phyloP scores from a whole-genome alignment of 2,888 invertebrate genomes.

The Acrobasis suavella region DNA sequence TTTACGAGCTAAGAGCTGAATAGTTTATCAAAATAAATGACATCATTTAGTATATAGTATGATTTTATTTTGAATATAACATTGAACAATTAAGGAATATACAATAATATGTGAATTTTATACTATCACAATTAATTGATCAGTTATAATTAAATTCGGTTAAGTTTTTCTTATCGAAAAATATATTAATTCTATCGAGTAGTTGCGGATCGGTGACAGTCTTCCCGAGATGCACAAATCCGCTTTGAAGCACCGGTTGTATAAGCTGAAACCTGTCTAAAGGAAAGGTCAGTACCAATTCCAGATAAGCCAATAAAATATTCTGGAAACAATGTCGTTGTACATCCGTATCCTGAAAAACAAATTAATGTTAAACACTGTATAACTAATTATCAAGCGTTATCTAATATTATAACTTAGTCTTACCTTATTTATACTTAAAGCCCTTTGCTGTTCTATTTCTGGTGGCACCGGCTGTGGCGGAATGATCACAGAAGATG shows the following conservation, averaged over 20 bases:
- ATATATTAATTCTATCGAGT: slow-evolving; percentile 77
- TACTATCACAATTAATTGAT: slow-evolving; percentile 66
- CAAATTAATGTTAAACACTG: background rate
- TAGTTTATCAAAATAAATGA: slow-evolving; percentile 53
- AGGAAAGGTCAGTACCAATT: slow-evolving; percentile 86
- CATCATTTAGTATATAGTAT: slow-evolving; percentile 49
- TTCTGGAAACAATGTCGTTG: slow-evolving; percentile 92
- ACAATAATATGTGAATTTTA: slow-evolving; percentile 53
- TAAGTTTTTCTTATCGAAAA: slow-evolving; percentile 79
- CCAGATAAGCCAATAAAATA: slow-evolving; percentile 92
- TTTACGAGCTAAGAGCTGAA: slow-evolving; percentile 51
- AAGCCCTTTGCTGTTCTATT: slow-evolving; percentile 90
- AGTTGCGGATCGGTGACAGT: slow-evolving; percentile 74
- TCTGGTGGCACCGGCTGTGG: slow-evolving; percentile 90
- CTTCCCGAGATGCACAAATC: slow-evolving; percentile 71
- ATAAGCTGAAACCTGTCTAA: slow-evolving; percentile 81
- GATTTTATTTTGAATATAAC: slow-evolving; percentile 70
- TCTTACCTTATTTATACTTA: slow-evolving; percentile 90
- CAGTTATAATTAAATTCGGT: slow-evolving; percentile 69
- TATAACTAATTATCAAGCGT: background rate
- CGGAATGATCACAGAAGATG: slow-evolving; percentile 59
- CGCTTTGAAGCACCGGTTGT: slow-evolving; percentile 68
- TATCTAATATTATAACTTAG: background rate
- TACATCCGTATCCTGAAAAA: slow-evolving; percentile 90
- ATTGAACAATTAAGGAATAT: slow-evolving; percentile 69